These are phyloP conservation scores for Cynoglossus semilaevis DNA, from an alignment of 2,113 vertebrate species.

Conservation along the genomic window DNA sequence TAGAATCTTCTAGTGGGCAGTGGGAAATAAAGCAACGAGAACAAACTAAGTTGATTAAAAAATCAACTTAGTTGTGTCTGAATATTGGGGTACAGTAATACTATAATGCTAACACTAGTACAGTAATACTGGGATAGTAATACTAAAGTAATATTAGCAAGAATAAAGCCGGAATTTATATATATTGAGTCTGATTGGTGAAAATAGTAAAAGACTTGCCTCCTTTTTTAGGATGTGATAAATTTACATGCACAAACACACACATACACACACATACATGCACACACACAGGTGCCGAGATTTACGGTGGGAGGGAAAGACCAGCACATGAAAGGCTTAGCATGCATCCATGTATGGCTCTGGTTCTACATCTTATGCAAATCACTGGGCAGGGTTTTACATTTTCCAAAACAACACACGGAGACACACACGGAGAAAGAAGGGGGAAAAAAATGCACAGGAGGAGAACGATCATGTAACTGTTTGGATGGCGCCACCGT, in stretches of 20 bases:
- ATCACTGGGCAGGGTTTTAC: conserved; percentile 30
- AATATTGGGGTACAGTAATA: too few species aligned
- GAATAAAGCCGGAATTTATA: too few species aligned
- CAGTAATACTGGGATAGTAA: too few species aligned
- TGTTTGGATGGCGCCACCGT: not conserved
- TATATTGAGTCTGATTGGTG: too few species aligned
- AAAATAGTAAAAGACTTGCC: too few species aligned
- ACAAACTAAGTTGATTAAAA: too few species aligned
- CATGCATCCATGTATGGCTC: conserved; percentile 9
- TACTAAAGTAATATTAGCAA: too few species aligned
- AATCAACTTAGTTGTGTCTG: too few species aligned
- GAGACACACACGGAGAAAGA: conserved; percentile 7
- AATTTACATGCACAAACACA: not conserved
- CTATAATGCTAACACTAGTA: too few species aligned
- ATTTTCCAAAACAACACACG: conserved; percentile 8
- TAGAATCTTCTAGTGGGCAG: too few species aligned
- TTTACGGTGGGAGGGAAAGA: conserved; percentile 24
- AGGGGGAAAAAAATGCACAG: conserved; percentile 5
- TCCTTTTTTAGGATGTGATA: conserved; percentile 15
- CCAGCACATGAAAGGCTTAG: conserved; percentile 41
- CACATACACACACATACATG: not conserved
- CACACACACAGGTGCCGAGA: conserved; percentile 24
- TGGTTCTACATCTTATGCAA: conserved; percentile 44
- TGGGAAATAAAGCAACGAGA: too few species aligned
- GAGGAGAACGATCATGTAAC: not conserved